phyloP scores from a whole-genome alignment of 2,797 vertebrate genomes.

The Sebastolobus alascanus region DNA sequence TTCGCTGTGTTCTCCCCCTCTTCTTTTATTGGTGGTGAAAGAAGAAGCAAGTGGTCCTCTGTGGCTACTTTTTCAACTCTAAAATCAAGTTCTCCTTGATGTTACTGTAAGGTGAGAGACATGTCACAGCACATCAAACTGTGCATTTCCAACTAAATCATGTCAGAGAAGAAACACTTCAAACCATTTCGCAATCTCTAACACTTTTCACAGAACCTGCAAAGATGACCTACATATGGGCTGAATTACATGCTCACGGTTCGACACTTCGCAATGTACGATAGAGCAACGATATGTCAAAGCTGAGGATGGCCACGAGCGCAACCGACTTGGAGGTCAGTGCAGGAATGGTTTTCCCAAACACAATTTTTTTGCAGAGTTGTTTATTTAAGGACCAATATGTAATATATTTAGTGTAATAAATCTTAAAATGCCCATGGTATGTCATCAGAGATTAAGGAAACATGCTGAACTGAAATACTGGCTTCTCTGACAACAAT shows the following conservation, averaged over 20 bases:
- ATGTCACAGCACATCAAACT: slow-evolving; percentile 37
- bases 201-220: slow-evolving; percentile 18
- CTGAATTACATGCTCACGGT: not conserved
- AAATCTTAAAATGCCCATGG: no score
- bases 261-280: not conserved
- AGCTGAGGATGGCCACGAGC: not conserved
- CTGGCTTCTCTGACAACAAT: no score
- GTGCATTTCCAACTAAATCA: slow-evolving; percentile 12
- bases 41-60: slow-evolving; percentile 9
- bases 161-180: slow-evolving; percentile 22
- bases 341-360: not conserved
- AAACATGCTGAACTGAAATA: no score
- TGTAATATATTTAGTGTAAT: no score
- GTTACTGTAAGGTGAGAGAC: slow-evolving; percentile 25
- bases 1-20: not conserved
- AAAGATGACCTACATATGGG: not conserved
- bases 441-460: no score
- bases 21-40: slow-evolving; percentile 4
- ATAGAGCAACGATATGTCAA: not conserved
- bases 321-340: not conserved
- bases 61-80: slow-evolving; percentile 9
- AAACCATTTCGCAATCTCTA: slow-evolving; percentile 25
- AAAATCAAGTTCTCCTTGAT: slow-evolving; percentile 12
- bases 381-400: not conserved
- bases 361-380: not conserved